Base-by-base conservation (phyloP, 2,113 vertebrate genomes). In the Thamnophis sirtalis region DNA sequence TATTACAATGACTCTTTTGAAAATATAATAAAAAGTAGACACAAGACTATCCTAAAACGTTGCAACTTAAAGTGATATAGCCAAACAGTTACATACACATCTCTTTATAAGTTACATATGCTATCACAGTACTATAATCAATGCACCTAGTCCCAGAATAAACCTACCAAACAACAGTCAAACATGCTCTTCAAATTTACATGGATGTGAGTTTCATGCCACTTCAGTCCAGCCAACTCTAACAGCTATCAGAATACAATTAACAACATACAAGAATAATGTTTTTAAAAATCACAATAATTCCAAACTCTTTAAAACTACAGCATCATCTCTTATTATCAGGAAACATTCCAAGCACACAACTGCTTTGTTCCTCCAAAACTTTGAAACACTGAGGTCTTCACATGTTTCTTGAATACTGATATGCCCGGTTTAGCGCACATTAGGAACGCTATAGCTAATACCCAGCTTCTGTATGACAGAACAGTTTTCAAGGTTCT, bases 1-100 rank as follows among this genome's bases (percentile, higher is more conserved):
- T 7, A 21, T n/a, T 54, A 91, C 55, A 91, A 68, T 86, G 9
- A 38, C 9, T 85, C 49, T 93, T 68, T 86, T 33, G 24, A 33
- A 80, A 48, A 63, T 88, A 50, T 85, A 91, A 89, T 91, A 93
- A 91, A 93, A 85, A 93, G 19, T 73, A 86, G 87, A 86, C 43
- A n/a, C 8, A 13, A 85, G 50, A n/a, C 33, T 26, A 63, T 60
- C 86, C 13, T 53, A 49, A 33, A 13, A 5, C 54, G 85, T 63
- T 86, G 87, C 49, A 49, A 58, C 38, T 89, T 85, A 54, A 91
- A 86, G 33, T 68, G 86, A 38, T 55, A 91, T 13, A 89, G 73
- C 73, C 73, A 89, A 93, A 55, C 50, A 49, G 73, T 93, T 89
- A 9, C 24, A 89, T 9, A 89, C 91, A 89, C 86, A 91, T 89